phyloP scores from a whole-genome alignment of 2,888 invertebrate species.

The Coleophora flavipennella region DNA sequence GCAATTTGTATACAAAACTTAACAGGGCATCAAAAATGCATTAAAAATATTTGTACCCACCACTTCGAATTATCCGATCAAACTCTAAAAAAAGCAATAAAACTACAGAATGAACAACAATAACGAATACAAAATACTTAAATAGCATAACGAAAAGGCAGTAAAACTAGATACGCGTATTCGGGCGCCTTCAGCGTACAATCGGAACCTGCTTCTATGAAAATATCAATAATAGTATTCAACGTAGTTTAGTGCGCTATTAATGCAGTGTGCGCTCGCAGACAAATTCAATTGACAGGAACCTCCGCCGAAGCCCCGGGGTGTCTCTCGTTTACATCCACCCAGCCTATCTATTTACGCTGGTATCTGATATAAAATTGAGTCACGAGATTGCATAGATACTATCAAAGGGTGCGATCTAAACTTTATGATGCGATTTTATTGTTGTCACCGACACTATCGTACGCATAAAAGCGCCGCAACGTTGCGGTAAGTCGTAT shows the following conservation, averaged over 20 bases:
- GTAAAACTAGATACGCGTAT: slow-evolving; percentile 40
- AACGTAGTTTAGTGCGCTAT: slow-evolving; percentile 62
- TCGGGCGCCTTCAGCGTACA: slow-evolving; percentile 37
- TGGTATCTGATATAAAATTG: slow-evolving; percentile 59
- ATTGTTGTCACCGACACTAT: slow-evolving; percentile 51
- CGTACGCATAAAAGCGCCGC: slow-evolving; percentile 41
- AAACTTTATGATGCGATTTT: slow-evolving; percentile 58
- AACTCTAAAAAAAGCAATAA: slow-evolving; percentile 38
- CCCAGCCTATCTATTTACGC: slow-evolving; percentile 60
- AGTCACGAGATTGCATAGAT: slow-evolving; percentile 58
- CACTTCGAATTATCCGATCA: slow-evolving; percentile 36
- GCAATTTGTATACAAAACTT: no score
- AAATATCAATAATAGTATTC: slow-evolving; percentile 58
- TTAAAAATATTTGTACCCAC: neutral
- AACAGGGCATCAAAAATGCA: no score
- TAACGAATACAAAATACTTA: slow-evolving; percentile 42
- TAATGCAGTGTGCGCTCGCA: slow-evolving; percentile 62
- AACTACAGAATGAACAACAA: slow-evolving; percentile 30
- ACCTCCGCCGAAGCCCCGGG: slow-evolving; percentile 55
- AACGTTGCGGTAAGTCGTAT: slow-evolving; percentile 24
- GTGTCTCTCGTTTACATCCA: slow-evolving; percentile 56
- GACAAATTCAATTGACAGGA: slow-evolving; percentile 70
- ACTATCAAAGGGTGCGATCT: slow-evolving; percentile 52
- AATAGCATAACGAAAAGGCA: slow-evolving; percentile 42
- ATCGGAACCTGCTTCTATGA: slow-evolving; percentile 50